These are phyloP conservation scores for Sebastes umbrosus DNA, from an alignment of 2,797 vertebrate genomes.

Conservation along the genomic window DNA sequence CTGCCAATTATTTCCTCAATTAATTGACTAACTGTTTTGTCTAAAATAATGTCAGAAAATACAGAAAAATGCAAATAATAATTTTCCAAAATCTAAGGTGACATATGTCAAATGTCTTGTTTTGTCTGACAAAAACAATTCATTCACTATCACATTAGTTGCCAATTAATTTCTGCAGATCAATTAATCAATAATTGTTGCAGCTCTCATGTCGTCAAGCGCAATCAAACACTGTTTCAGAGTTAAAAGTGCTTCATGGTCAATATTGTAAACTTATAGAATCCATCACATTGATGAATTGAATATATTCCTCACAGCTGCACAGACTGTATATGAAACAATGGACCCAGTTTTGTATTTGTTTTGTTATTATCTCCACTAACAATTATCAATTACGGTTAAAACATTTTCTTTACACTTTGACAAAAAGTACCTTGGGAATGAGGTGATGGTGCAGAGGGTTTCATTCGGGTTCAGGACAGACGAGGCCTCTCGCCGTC, in stretches of 20 bases:
- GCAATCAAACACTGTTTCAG: not conserved
- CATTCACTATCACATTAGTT: not conserved
- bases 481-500: slow-evolving; percentile 90
- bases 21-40: not conserved
- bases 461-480: slow-evolving; percentile 88
- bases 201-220: not conserved
- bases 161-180: not conserved
- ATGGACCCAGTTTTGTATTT: not conserved
- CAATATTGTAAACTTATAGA: not conserved
- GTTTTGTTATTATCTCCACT: not conserved
- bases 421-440: slow-evolving; percentile 87
- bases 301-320: not conserved
- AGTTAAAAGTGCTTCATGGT: not conserved
- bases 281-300: not conserved
- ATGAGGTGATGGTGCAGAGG: slow-evolving; percentile 93
- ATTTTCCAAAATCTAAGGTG: not conserved
- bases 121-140: not conserved
- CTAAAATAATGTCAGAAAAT: not conserved
- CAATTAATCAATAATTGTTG: not conserved
- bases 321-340: not conserved
- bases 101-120: not conserved
- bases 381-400: not conserved
- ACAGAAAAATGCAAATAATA: not conserved
- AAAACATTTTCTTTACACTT: not conserved
- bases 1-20: not conserved